These are phyloP conservation scores for Zaprionus ornatus DNA, from an alignment of 1,140 invertebrate genomes.

Conservation along the genomic window DNA sequence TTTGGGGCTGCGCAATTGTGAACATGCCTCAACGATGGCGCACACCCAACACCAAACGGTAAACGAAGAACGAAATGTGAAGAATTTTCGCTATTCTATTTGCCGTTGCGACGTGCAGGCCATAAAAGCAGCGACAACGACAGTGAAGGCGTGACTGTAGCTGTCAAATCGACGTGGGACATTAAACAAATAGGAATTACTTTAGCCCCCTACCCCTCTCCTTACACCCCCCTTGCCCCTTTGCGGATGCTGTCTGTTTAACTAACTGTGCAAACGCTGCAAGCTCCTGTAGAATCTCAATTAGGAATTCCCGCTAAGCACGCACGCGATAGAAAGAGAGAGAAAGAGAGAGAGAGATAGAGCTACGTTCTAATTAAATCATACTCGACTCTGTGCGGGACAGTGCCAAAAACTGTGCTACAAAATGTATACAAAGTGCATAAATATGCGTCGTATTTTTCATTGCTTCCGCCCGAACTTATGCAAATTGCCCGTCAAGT, in stretches of 20 bases:
- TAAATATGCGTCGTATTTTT: constrained; percentile 14
- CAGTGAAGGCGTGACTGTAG: constrained; percentile 54
- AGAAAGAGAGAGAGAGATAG: background rate
- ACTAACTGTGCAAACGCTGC: constrained; percentile 75
- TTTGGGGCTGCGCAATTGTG: constrained; percentile 59
- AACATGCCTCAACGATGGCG: constrained; percentile 34
- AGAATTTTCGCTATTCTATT: constrained; percentile 66
- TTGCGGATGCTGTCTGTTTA: constrained; percentile 48
- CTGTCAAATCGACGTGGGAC: constrained; percentile 56
- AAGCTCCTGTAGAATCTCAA: constrained; percentile 65
- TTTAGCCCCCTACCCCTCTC: background rate
- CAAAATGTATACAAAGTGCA: constrained; percentile 17
- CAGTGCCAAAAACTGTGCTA: constrained; percentile 13
- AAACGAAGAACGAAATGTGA: constrained; percentile 26
- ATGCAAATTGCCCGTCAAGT: constrained; percentile 21
- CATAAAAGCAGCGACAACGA: constrained; percentile 19
- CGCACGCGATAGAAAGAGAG: background rate
- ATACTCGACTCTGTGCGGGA: constrained; percentile 1
- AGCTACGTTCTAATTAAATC: constrained; percentile 45
- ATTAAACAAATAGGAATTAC: constrained; percentile 71
- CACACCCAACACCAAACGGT: background rate
- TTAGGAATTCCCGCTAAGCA: constrained; percentile 52
- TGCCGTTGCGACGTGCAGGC: constrained; percentile 63
- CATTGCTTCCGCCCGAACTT: constrained; percentile 6
- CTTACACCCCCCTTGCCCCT: background rate